phyloP scores from a whole-genome alignment of 2,888 invertebrate genomes.

The Ophioninae sp. region DNA sequence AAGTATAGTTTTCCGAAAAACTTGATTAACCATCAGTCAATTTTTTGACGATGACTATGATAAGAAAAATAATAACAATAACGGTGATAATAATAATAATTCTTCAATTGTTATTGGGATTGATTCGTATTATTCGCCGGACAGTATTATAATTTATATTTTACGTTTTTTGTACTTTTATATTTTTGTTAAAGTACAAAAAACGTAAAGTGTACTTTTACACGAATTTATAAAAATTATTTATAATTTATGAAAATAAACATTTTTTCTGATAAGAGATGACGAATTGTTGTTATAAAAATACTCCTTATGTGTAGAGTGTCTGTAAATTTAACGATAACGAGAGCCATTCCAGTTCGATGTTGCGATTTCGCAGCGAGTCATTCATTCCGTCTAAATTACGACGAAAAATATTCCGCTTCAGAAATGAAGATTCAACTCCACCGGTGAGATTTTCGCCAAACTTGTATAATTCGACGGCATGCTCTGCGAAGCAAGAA shows the following conservation, averaged over 20 bases:
- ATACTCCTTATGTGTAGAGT: neutral
- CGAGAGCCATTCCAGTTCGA: neutral
- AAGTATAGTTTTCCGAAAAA: too few species aligned
- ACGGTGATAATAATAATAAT: neutral
- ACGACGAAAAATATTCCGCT: constrained; percentile 21
- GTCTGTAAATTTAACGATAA: neutral
- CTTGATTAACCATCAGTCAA: too few species aligned
- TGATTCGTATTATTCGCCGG: neutral
- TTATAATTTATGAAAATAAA: neutral
- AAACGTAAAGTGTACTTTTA: too few species aligned
- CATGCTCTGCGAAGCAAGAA: constrained; percentile 1
- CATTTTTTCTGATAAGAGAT: neutral
- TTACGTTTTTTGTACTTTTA: too few species aligned
- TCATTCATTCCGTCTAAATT: constrained; percentile 13
- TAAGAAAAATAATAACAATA: neutral
- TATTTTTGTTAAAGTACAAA: too few species aligned
- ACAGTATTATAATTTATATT: too few species aligned
- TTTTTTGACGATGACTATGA: neutral
- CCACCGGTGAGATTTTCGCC: constrained; percentile 9
- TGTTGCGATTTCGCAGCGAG: neutral
- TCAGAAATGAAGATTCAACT: constrained; percentile 24
- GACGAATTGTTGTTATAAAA: neutral
- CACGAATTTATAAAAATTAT: neutral
- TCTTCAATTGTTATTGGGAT: neutral
- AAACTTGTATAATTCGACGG: constrained; percentile 9